These are phyloP conservation scores for Synergus japonicus DNA, from an alignment of 2,888 invertebrate species.

Conservation along the genomic window DNA sequence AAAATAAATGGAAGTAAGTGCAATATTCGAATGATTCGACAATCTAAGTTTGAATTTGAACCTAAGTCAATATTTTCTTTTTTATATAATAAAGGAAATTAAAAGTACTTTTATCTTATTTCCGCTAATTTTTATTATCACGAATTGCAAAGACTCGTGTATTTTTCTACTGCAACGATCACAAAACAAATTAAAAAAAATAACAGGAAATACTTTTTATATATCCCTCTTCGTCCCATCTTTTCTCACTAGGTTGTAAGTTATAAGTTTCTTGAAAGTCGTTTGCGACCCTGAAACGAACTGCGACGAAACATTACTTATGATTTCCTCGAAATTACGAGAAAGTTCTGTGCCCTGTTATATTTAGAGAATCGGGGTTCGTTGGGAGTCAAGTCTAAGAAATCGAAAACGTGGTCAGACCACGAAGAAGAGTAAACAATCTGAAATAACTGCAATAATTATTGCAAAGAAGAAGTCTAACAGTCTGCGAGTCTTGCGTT, in stretches of 20 bases:
- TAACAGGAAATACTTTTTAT: slow-evolving; percentile 24
- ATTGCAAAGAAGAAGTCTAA: background rate
- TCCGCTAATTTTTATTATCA: background rate
- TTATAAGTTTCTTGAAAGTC: slow-evolving; percentile 21
- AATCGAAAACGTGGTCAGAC: slow-evolving; percentile 1
- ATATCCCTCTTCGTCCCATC: slow-evolving; percentile 2
- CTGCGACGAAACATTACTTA: slow-evolving; percentile 23
- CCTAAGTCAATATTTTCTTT: background rate
- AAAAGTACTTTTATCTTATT: background rate
- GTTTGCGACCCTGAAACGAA: slow-evolving; percentile 16
- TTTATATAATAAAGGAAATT: background rate
- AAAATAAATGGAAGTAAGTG: no score
- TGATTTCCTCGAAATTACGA: slow-evolving; percentile 34
- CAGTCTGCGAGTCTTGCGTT: background rate
- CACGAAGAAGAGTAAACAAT: background rate
- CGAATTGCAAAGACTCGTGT: background rate
- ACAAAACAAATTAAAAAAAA: background rate
- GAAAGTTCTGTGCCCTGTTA: slow-evolving; percentile 40
- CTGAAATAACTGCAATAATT: slow-evolving; percentile 2
- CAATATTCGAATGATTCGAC: no score
- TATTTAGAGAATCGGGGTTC: slow-evolving; percentile 41
- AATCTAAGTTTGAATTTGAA: background rate
- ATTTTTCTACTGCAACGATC: background rate
- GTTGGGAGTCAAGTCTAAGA: slow-evolving; percentile 19
- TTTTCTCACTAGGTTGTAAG: slow-evolving; percentile 1